Base-by-base conservation (phyloP, 2,888 invertebrate species). In the Rhamphomyia laevipes region DNA sequence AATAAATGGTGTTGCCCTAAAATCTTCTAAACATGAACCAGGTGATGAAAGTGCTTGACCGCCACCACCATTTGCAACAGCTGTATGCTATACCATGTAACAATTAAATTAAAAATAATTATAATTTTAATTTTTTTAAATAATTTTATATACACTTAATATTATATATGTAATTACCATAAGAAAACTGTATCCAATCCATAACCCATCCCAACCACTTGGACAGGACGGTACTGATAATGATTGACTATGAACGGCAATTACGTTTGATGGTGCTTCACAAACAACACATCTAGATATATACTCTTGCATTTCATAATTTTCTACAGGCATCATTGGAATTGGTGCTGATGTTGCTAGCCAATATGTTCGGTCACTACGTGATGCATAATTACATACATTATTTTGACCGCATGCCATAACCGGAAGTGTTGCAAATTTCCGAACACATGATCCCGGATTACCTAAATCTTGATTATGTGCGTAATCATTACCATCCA, bases 121-220 rank as follows among this genome's bases (percentile, higher is more conserved):
- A 35, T 11, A n/a, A n/a, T 13, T n/a, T 11, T 5, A 33, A 33
- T 35, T 13, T n/a, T n/a, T 13, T n/a, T 4, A n/a, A n/a, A 33
- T 5, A 33, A 33, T 4, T 13, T 13, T 13, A 13, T 5, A 33
- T 33, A 11, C 33, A 5, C 3, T 21, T 21, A 21, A 21, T 21
- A 21, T 18, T 11, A 10, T 12, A 3, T 2, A 7, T 18, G 15
- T 31, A 54, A 55, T 76, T 74, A 93, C 93, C 96, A 97, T 95
- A 35, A 92, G 80, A 72, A 96, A 97, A 75, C 94, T 95, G 81
- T 91, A 96, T 57, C 96, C 96, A 56, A 91, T 87, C 96, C 96
- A 96, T 37, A 96, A 75, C 48, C 82, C 79, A 58, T 78, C 79
- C 96, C 96, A 97, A 48, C 90, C 91, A 31, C 66, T 63, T 2